Evolutionary conservation across 2,797 vertebrate genomes (phyloP), one percentile per base, ranked within the genome.

Genomic region (Naso thynnoides): DNA sequence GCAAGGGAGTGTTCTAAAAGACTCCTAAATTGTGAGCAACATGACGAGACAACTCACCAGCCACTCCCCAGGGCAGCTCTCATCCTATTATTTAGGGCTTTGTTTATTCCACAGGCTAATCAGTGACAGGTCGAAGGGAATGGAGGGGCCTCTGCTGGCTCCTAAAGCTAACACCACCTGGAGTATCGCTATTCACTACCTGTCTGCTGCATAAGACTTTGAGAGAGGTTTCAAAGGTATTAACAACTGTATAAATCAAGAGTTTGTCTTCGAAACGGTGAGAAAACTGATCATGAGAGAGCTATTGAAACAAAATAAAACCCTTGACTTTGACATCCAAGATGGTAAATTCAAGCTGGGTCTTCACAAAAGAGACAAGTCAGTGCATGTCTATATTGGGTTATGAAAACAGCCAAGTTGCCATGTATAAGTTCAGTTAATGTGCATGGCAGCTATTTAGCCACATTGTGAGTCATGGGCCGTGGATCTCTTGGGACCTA

Each of bases 61-160:
- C 75, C 77, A 85, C 78, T 88, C 86, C 84, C 87, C 78, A 66
- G 79, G 87, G 89, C 82, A 81, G 85, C 86, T 83, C 90, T 86
- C 82, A 86, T 92, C 86, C 91, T 87, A 90, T 95, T 90, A 93
- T 94, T 94, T 94, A 93, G 85, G 84, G 86, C 76, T 91, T 88
- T 90, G 89, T 94, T 94, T 94, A 92, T 93, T 91, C 86, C 93
- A 91, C 86, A 84, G 86, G 74, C 87, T 91, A 90, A 93, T 93
- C 89, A 90, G 91, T 92, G 90, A 88, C 91, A 92, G 91, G 79
- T 92, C 66, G 59, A 67, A 71, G 82, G 80, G 75, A 83, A 81
- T 58, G 59, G 73, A 83, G 84, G n/a, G 81, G 79, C 76, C 84
- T 84, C 65, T 38, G 56, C 64, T 69, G 83, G 68, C 73, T 86